Conservation (phyloP, 2,888 invertebrate genomes). For the Ariolimax columbianus region DNA sequence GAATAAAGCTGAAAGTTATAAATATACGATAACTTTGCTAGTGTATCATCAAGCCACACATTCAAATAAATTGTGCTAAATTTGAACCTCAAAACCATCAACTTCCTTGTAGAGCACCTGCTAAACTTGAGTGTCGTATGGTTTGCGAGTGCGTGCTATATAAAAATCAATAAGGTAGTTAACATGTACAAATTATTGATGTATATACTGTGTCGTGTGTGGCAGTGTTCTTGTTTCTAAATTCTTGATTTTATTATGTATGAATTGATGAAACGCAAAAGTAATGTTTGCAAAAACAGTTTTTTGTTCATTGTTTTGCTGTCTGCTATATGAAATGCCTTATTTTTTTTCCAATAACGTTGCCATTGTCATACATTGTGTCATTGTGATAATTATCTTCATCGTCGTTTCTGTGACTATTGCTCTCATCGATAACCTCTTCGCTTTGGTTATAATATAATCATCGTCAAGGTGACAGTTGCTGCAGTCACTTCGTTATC, state of each 20-base stretch:
- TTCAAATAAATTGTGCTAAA: too few species aligned
- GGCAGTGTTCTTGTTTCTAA: neutral
- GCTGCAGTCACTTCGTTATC: neutral
- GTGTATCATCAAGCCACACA: too few species aligned
- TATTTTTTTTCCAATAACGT: neutral
- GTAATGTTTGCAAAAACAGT: neutral
- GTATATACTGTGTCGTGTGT: too few species aligned
- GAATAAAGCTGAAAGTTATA: too few species aligned
- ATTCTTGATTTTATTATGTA: neutral
- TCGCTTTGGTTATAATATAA: neutral
- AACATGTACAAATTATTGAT: too few species aligned
- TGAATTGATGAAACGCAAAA: neutral
- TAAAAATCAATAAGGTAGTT: too few species aligned
- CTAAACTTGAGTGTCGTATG: too few species aligned
- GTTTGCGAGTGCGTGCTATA: too few species aligned
- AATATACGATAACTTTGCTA: too few species aligned
- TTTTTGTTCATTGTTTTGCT: neutral
- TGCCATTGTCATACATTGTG: too few species aligned
- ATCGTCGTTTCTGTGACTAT: neutral
- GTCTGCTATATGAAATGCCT: slow-evolving; percentile 1
- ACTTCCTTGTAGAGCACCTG: too few species aligned
- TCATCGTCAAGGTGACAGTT: neutral
- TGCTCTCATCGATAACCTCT: neutral
- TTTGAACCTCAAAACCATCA: too few species aligned
- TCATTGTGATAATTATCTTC: neutral